These are phyloP conservation scores for Tenualosa thibaudeaui DNA, from an alignment of 2,797 vertebrate genomes.

Conservation along the genomic window DNA sequence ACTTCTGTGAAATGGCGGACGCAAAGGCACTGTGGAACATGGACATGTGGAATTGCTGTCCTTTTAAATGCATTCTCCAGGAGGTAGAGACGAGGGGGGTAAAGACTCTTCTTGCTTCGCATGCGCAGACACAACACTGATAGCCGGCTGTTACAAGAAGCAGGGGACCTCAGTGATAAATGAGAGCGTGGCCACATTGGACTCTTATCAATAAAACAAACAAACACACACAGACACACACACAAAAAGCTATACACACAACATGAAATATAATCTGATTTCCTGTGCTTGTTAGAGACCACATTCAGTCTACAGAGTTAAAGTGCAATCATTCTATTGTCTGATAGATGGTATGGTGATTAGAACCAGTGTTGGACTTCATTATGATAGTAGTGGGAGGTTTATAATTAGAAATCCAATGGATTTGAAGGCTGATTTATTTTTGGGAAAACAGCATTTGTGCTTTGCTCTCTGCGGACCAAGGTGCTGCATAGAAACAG, in stretches of 20 bases:
- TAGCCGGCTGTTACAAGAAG: neutral
- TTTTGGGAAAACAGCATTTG: conserved; percentile 43
- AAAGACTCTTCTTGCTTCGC: no score
- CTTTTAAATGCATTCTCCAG: conserved; percentile 16
- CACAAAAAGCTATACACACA: neutral
- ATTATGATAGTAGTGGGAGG: neutral
- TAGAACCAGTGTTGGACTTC: conserved; percentile 25
- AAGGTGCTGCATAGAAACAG: conserved; percentile 55
- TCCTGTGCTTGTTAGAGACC: conserved; percentile 12
- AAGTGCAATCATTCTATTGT: conserved; percentile 22
- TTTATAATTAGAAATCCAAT: conserved; percentile 44
- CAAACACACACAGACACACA: neutral
- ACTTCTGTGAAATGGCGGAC: neutral
- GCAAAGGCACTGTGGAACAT: no score
- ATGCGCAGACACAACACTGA: neutral
- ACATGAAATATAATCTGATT: neutral
- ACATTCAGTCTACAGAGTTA: conserved; percentile 29
- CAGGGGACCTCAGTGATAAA: neutral
- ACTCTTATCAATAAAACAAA: neutral
- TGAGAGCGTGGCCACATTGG: neutral
- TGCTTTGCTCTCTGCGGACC: conserved; percentile 14
- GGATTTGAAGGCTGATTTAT: conserved; percentile 45
- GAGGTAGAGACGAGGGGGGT: neutral
- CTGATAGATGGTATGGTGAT: conserved; percentile 36
- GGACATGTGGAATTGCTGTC: neutral